Base-by-base conservation (phyloP, 2,888 invertebrate species). In the Spicauda simplicius region DNA sequence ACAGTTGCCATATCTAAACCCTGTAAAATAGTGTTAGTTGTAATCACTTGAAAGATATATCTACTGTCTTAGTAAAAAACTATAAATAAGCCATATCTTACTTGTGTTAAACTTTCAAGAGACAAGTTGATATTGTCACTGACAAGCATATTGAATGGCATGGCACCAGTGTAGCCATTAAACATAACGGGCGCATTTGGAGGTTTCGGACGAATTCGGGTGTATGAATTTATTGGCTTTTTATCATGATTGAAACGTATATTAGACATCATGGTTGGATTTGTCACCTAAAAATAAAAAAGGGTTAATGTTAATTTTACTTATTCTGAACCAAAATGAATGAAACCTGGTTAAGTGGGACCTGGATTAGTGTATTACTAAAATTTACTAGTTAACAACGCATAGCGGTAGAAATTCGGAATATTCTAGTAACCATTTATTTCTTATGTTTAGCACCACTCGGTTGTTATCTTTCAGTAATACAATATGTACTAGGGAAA, bases 21-120 rank as follows among this genome's bases (percentile, higher is more conserved):
- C 93, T 93, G 73, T 63, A 76, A 73, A 57, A 41, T 41, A 41
- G 14, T 33, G 8, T 10, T 33, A 33, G 25, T 25, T 25, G 5
- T 25, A 25, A 25, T 25, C 3, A 33, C 33, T 33, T 8, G 8
- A 33, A 4, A 5, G 25, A 25, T 25, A 25, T 25, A 25, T 25
- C 5, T 25, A 33, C 33, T 6, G 8, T 33, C 10, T 33, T 33
- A 33, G 33, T 33, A 6, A 33, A 33, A 25, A 25, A 25, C 25
- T 2, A 33, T 8, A 33, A 33, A 33, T 8, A n/a, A 33, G 7
- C 8, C 33, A 33, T n/a, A n/a, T n/a, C 52, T 77, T 81, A 91
- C 93, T 89, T 93, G 93, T 52, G 93, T 93, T 70, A 93, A 82
- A 76, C 79, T 93, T 70, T 93, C 93, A 72, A 93, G 69, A 20